These are phyloP conservation scores for Phycodurus eques DNA, from an alignment of 2,113 vertebrate species.

Conservation along the genomic window DNA sequence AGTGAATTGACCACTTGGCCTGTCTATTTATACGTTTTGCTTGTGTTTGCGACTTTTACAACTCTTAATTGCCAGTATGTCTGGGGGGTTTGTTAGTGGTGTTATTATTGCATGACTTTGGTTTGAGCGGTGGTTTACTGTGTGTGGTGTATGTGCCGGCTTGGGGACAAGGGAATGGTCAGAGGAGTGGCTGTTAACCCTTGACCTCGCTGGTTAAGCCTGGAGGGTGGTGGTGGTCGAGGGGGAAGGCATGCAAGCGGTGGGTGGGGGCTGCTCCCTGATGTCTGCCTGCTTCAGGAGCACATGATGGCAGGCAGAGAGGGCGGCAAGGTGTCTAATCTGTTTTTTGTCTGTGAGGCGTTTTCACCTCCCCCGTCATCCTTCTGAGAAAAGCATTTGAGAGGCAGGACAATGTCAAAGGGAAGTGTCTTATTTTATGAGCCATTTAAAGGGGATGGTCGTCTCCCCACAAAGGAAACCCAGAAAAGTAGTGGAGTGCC, in stretches of 20 bases:
- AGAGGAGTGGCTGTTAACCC: conserved; percentile 76
- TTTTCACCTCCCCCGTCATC: conserved; percentile 59
- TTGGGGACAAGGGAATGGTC: conserved; percentile 60
- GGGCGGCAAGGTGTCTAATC: conserved; percentile 71
- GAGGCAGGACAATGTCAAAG: conserved; percentile 68
- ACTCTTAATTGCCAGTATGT: conserved; percentile 29
- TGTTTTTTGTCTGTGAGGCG: conserved; percentile 71
- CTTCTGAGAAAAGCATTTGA: conserved; percentile 60
- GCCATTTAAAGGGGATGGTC: conserved; percentile 66
- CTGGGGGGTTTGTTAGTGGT: conserved; percentile 11
- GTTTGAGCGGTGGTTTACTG: conserved; percentile 38
- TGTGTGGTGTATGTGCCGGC: conserved; percentile 62
- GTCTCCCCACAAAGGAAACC: conserved; percentile 51
- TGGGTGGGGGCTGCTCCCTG: conserved; percentile 45
- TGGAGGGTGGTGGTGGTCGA: conserved; percentile 62
- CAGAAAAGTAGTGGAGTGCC: conserved; percentile 27
- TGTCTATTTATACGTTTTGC: conserved; percentile 36
- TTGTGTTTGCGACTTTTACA: conserved; percentile 23
- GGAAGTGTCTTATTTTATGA: conserved; percentile 77
- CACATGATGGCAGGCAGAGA: conserved; percentile 61
- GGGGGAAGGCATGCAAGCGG: conserved; percentile 60
- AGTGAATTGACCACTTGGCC: not conserved
- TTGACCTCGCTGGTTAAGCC: conserved; percentile 71
- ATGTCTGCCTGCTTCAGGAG: conserved; percentile 65
- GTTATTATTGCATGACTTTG: conserved; percentile 39